Conservation (phyloP, 2,113 vertebrate species). For the Chaetodon auriga region DNA sequence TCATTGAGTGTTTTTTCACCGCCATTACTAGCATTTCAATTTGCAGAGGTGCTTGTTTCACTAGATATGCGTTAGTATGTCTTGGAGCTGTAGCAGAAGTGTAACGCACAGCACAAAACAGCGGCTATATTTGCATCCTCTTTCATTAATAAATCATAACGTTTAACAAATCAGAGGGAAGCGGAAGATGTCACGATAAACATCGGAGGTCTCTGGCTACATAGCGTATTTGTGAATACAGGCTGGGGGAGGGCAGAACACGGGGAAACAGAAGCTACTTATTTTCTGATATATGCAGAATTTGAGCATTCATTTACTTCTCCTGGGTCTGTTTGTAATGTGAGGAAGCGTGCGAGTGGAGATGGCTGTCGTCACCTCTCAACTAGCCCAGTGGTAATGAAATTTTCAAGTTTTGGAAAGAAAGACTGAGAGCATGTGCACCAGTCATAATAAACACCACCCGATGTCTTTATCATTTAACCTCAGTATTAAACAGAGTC, state of each 20-base stretch:
- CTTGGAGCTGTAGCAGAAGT: conserved; percentile 33
- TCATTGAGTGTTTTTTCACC: conserved; percentile 36
- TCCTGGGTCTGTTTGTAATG: conserved; percentile 2
- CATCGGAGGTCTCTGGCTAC: conserved; percentile 62
- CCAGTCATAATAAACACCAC: not conserved
- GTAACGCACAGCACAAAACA: conserved; percentile 42
- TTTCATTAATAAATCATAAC: conserved; percentile 83
- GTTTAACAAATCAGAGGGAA: conserved; percentile 79
- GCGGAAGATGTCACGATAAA: conserved; percentile 72
- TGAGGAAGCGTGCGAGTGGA: not conserved
- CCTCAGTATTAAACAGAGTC: not conserved
- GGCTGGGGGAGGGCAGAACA: conserved; percentile 1
- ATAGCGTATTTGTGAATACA: conserved; percentile 50
- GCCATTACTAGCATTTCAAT: conserved; percentile 25
- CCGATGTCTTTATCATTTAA: conserved; percentile 12
- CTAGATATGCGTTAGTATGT: not conserved
- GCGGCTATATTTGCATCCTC: conserved; percentile 76
- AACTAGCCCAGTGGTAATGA: not conserved
- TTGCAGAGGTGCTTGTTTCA: conserved; percentile 17
- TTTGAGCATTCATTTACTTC: conserved; percentile 45
- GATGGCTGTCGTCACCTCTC: not conserved
- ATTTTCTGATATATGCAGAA: conserved; percentile 26
- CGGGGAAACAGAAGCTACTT: conserved; percentile 37
- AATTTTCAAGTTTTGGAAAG: not conserved
- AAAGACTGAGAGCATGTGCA: not conserved